A percentile compares a stretch with the other conserved stretches of the same genome.
Conservation (phyloP, 1,140 invertebrate genomes). For the Aphelinus certus region DNA sequence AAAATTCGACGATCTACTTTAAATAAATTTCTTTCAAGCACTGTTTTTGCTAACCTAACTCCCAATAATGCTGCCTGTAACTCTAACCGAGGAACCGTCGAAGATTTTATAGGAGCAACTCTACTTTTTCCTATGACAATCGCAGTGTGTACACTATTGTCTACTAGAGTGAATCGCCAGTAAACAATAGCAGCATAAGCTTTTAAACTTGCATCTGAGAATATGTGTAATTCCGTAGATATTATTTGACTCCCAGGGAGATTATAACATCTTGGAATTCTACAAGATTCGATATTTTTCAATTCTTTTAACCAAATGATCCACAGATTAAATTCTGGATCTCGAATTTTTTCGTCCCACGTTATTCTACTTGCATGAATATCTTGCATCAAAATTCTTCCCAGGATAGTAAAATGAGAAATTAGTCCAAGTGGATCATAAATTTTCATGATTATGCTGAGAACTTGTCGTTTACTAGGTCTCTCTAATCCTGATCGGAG, state of each 20-base stretch:
- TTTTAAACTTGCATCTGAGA: not conserved
- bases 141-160: not conserved
- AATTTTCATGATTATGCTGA: no score
- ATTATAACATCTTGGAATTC: not conserved
- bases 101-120: not conserved
- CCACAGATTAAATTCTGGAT: no score
- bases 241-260: not conserved
- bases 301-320: no score
- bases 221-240: not conserved
- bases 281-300: no score
- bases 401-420: no score
- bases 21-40: not conserved
- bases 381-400: no score
- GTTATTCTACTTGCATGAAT: no score
- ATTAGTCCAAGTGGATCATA: no score
- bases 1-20: constrained; percentile 30
- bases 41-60: not conserved
- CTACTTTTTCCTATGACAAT: not conserved
- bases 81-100: not conserved
- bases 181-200: constrained; percentile 10
- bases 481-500: not conserved
- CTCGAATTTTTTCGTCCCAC: no score
- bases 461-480: no score
- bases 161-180: not conserved
- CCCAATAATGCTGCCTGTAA: not conserved